Conservation (phyloP, 2,113 vertebrate species). For the Andinoacara biseriatus region DNA sequence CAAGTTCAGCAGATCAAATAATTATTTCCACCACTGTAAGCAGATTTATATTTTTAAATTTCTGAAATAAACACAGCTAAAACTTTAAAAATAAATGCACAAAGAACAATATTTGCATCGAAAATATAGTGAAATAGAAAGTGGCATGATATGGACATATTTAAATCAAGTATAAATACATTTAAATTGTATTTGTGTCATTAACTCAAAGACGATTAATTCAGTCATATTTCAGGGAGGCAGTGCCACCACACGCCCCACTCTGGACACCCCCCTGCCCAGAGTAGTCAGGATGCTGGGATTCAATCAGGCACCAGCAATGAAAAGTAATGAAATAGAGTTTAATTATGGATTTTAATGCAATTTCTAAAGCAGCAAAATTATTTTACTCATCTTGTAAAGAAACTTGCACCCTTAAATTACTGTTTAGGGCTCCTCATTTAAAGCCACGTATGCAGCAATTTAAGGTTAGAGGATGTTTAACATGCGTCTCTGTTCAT, state of each 20-base stretch:
- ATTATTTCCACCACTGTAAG: too few species aligned
- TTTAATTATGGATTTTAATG: neutral
- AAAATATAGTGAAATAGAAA: neutral
- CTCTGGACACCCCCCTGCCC: neutral
- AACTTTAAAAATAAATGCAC: neutral
- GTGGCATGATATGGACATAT: neutral
- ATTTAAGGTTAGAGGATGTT: slow-evolving; percentile 14
- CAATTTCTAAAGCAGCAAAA: neutral
- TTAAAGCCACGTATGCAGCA: neutral
- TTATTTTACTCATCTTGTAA: neutral
- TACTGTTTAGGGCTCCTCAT: neutral
- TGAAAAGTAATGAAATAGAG: neutral
- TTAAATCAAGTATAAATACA: neutral
- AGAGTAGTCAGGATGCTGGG: slow-evolving; percentile 18
- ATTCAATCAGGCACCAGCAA: neutral
- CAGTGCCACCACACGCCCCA: neutral
- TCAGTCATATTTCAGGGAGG: neutral
- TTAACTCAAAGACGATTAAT: neutral
- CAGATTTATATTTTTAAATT: neutral
- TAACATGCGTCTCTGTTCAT: slow-evolving; percentile 26
- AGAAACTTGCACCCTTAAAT: neutral
- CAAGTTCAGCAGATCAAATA: too few species aligned
- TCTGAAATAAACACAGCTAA: neutral
- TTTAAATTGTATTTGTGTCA: neutral
- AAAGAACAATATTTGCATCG: neutral